Conservation (phyloP, 1,140 invertebrate genomes). For the Camponotus floridanus region DNA sequence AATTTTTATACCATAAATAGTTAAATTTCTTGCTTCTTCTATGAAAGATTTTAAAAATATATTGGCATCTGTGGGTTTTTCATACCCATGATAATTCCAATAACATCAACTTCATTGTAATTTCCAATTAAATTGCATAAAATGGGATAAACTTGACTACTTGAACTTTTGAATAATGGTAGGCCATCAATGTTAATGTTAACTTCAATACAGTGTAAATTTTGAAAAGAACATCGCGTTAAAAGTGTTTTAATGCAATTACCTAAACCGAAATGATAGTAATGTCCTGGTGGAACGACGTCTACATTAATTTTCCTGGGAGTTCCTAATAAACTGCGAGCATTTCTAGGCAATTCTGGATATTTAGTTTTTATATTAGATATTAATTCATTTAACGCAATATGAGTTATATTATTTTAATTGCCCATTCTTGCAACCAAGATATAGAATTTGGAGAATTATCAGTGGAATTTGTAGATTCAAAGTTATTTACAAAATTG, state of each 20-base stretch:
- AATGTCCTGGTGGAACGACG: neutral
- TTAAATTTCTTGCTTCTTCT: neutral
- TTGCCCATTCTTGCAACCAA: constrained; percentile 1
- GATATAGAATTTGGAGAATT: no score
- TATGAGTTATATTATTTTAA: constrained; percentile 14
- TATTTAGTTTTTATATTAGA: constrained; percentile 4
- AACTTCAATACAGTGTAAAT: neutral
- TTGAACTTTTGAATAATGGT: constrained; percentile 16
- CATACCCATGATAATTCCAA: constrained; percentile 15
- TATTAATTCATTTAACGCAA: constrained; percentile 26
- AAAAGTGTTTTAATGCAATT: neutral
- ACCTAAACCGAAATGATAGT: neutral
- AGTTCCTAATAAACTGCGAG: constrained; percentile 25
- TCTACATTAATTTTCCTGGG: neutral
- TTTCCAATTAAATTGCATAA: neutral
- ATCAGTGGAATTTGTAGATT: no score
- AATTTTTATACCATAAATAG: neutral
- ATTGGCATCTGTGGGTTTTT: constrained; percentile 5
- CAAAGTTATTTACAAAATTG: no score
- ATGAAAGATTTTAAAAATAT: neutral
- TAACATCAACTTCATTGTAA: neutral
- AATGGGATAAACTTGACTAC: constrained; percentile 17
- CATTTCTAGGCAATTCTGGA: constrained; percentile 17
- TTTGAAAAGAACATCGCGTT: neutral
- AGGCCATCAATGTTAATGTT: constrained; percentile 2